Base-by-base conservation (phyloP, 2,797 vertebrate genomes). In the Sebastolobus alascanus region DNA sequence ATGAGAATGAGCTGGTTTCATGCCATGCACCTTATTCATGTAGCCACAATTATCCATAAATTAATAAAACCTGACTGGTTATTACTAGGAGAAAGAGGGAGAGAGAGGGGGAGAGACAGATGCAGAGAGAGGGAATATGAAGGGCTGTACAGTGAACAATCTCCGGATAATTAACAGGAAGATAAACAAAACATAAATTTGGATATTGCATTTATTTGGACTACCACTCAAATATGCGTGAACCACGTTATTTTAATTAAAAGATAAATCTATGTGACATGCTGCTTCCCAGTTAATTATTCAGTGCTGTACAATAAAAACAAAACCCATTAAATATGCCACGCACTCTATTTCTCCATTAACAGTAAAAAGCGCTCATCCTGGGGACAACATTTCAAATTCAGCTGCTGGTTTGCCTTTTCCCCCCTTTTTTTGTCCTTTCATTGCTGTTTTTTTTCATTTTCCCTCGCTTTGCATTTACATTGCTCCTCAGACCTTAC, bases 181-280 rank as follows among this genome's bases (percentile, higher is more conserved):
- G 97, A 99, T 98, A 99, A 99, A 99, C 98, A 98, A 96, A 99
- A 98, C 98, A 99, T 99, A 99, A 99, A 99, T 99, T 99, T 97
- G 96, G 97, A 98, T 98, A 98, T 98, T 98, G 98, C 97, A 96
- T 99, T 99, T 99, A 99, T 99, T 99, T 99, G 97, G 97, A 98
- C 97, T 97, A 98, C 97, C 97, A 98, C 97, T 99, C 98, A 98
- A 99, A 99, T 98, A 98, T 97, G 97, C 97, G 97, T 97, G 96
- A 98, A 98, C 97, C 97, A 97, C 97, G 96, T 96, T 98, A 97
- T 99, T 99, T 99, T 99, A 99, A 99, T 99, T 99, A 99, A 99
- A 99, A 98, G 98, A 99, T 99, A 99, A 99, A 99, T 99, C 98
- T 98, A 97, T 97, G 97, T 99, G 98, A 99, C 98, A 99, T 96